Base-by-base conservation (phyloP, 1,140 invertebrate species). In the Drosophila lowei region DNA sequence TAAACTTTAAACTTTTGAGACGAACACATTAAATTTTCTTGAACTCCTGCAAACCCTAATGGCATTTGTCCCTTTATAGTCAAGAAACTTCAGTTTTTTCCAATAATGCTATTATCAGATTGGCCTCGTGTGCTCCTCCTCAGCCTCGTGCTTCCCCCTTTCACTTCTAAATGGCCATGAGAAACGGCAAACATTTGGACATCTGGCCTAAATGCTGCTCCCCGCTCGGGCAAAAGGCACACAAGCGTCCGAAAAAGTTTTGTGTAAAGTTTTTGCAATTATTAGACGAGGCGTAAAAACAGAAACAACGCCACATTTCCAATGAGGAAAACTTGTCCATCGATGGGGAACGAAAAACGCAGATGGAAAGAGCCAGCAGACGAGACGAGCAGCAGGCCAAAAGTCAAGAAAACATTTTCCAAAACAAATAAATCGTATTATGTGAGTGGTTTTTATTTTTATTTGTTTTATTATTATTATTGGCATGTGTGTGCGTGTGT, bases 271-370 rank as follows among this genome's bases (percentile, higher is more conserved):
- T 71, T 80, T 64, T 68, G 76, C 80, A 84, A 79, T 79, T 84
- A 84, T 85, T 74, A 66, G 65, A 62, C 52, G 60, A 77, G 83
- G 63, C 64, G 63, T 84, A 85, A 79, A 73, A 63, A 76, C 50
- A 72, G 77, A 66, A 79, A 73, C 67, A 80, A 60, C 54, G 55
- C 59, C 65, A 62, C 61, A 76, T 77, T 80, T 64, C 68, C 68
- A 62, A 71, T 54, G 65, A 52, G 15, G 6, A 18, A 54, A 74
- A 72, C 49, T 65, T 73, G 55, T 60, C 38, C 44, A 53, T 28
- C 21, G 67, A 49, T 57, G 43, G 53, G 34, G 55, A 73, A 63
- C 42, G 49, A 52, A 30, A 13, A 5, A 21, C 4, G 48, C 16
- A 18, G 52, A 59, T 25, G 9, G 16, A 47, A 44, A 42, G 41